A percentile compares a stretch with the other conserved stretches of the same genome.
These are phyloP conservation scores for Apodemia duryi DNA, from an alignment of 2,888 invertebrate genomes.

Conservation along the genomic window DNA sequence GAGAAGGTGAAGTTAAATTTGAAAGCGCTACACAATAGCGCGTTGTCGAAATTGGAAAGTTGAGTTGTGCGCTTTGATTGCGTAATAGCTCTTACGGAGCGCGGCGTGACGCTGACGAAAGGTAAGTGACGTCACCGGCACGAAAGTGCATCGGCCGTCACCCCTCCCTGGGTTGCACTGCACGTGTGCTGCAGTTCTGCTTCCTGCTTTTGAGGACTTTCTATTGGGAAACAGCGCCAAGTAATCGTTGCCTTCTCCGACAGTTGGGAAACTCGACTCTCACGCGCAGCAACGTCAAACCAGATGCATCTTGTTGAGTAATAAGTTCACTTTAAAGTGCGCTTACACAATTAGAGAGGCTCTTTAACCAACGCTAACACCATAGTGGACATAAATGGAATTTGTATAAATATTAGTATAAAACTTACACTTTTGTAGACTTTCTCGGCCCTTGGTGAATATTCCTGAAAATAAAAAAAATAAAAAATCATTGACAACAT, in stretches of 20 bases:
- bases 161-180: conserved; percentile 42
- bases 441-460: conserved; percentile 34
- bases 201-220: conserved; percentile 75
- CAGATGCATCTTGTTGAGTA: conserved; percentile 73
- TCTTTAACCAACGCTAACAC: conserved; percentile 23
- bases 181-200: conserved; percentile 49
- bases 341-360: conserved; percentile 55
- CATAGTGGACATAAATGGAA: background rate
- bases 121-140: conserved; percentile 36
- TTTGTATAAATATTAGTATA: conserved; percentile 14
- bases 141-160: conserved; percentile 76
- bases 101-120: conserved; percentile 26
- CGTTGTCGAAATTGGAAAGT: conserved; percentile 80
- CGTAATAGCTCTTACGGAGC: conserved; percentile 73
- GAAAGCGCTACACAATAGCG: conserved; percentile 78
- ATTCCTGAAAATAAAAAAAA: conserved; percentile 46
- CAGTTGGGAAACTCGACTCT: conserved; percentile 69
- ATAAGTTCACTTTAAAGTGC: conserved; percentile 51
- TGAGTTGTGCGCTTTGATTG: conserved; percentile 71
- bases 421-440: conserved; percentile 60
- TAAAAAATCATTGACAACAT: conserved; percentile 23
- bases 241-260: conserved; percentile 47
- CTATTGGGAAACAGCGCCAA: conserved; percentile 69
- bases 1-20: conserved; percentile 74
- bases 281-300: conserved; percentile 54